Conservation (phyloP, 1,140 invertebrate species). For the Epicauta chinensis region DNA sequence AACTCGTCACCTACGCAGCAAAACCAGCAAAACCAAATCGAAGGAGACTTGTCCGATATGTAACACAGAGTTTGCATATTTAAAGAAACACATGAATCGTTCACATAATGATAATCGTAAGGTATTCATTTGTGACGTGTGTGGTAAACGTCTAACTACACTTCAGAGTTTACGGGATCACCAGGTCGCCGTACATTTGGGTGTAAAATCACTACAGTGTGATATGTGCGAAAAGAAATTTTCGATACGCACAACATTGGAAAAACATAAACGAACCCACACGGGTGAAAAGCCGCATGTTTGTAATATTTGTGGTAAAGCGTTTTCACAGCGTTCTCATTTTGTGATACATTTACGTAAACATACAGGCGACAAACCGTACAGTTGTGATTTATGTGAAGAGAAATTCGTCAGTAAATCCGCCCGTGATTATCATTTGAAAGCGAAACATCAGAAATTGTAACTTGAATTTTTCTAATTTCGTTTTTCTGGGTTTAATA, state of each 20-base stretch:
- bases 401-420: slow-evolving; percentile 27
- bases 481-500: no score
- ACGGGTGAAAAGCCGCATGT: slow-evolving; percentile 54
- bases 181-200: slow-evolving; percentile 47
- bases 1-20: slow-evolving; percentile 46
- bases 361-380: slow-evolving; percentile 41
- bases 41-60: no score
- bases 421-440: slow-evolving; percentile 49
- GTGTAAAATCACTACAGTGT: slow-evolving; percentile 36
- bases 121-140: slow-evolving; percentile 55
- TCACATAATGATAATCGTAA: slow-evolving; percentile 33
- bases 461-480: slow-evolving; percentile 54
- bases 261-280: slow-evolving; percentile 72
- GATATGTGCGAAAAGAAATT: slow-evolving; percentile 30
- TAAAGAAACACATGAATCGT: no score
- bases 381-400: slow-evolving; percentile 37
- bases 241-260: slow-evolving; percentile 34
- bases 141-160: slow-evolving; percentile 67
- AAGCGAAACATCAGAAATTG: slow-evolving; percentile 56
- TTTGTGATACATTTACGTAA: slow-evolving; percentile 48
- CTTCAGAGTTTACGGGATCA: slow-evolving; percentile 63
- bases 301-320: no score
- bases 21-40: no score
- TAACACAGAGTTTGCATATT: no score
- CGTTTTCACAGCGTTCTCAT: no score